Evolutionary conservation across 2,113 vertebrate genomes (phyloP).

Genomic region (Cynopterus brachyotis): DNA sequence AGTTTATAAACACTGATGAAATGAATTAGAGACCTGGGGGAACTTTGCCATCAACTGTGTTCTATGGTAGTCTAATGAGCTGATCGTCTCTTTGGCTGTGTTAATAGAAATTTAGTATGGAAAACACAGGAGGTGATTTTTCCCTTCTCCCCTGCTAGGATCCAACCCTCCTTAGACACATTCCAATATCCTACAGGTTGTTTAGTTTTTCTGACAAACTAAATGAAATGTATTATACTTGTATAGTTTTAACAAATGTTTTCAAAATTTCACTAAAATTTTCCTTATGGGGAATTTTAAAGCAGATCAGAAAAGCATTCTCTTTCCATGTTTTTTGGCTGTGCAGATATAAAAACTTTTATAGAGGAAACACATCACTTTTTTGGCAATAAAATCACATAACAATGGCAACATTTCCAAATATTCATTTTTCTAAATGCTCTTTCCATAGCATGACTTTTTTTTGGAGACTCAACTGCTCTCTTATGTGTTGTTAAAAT

Average conservation of each 20-base stretch:
- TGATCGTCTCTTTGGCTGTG: background rate
- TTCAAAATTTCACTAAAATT: background rate
- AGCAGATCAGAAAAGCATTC: background rate
- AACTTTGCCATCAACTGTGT: background rate
- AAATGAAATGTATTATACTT: background rate
- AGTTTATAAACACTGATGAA: background rate
- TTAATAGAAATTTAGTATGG: background rate
- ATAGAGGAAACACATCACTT: background rate
- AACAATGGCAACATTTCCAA: conserved; percentile 5
- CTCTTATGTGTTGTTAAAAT: conserved; percentile 33
- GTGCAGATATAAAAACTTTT: background rate
- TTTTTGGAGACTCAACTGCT: background rate
- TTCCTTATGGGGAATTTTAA: background rate
- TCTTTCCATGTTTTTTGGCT: background rate
- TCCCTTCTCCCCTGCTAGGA: background rate
- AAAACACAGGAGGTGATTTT: background rate
- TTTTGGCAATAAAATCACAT: conserved; percentile 13
- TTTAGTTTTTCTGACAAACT: background rate
- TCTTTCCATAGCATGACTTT: background rate
- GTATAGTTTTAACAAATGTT: background rate
- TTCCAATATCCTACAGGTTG: background rate
- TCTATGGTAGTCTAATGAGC: background rate
- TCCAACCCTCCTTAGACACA: background rate
- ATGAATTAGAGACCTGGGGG: background rate
- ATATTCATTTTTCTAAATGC: conserved; percentile 15